These are phyloP conservation scores for Lordiphosa mommai DNA, from an alignment of 1,140 invertebrate species.

Conservation along the genomic window DNA sequence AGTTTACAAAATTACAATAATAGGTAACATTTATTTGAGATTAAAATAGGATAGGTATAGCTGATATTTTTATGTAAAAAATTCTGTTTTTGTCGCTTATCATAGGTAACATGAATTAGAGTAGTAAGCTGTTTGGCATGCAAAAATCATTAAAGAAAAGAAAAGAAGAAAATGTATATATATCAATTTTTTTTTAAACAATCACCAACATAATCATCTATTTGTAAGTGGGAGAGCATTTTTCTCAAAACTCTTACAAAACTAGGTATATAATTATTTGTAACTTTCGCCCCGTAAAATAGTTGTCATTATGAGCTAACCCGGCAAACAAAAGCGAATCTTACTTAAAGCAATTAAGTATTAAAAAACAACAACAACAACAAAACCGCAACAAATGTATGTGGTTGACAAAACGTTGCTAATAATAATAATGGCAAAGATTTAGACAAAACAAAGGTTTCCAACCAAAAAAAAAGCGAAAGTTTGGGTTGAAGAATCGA, in stretches of 20 bases:
- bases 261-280: conserved; percentile 52
- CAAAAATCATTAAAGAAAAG: conserved; percentile 4
- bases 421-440: conserved; percentile 38
- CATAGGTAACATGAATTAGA: conserved; percentile 53
- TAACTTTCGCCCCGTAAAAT: conserved; percentile 63
- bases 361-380: conserved; percentile 15
- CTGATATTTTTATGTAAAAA: neutral
- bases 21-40: too few relatives aligned
- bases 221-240: conserved; percentile 36
- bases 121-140: conserved; percentile 44
- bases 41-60: neutral
- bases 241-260: conserved; percentile 26
- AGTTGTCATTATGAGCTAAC: conserved; percentile 65
- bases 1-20: too few relatives aligned
- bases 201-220: conserved; percentile 42
- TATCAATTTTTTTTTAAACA: conserved; percentile 31
- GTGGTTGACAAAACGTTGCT: conserved; percentile 58
- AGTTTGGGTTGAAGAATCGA: conserved; percentile 40
- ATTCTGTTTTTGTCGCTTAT: conserved; percentile 1
- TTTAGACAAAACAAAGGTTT: conserved; percentile 46
- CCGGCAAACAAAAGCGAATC: conserved; percentile 44
- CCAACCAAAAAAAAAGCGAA: conserved; percentile 51
- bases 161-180: conserved; percentile 7
- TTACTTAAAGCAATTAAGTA: conserved; percentile 58
- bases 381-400: conserved; percentile 32